Conservation (phyloP, 37 sponge, comb jelly and placozoan species). For the Mnemiopsis leidyi region DNA sequence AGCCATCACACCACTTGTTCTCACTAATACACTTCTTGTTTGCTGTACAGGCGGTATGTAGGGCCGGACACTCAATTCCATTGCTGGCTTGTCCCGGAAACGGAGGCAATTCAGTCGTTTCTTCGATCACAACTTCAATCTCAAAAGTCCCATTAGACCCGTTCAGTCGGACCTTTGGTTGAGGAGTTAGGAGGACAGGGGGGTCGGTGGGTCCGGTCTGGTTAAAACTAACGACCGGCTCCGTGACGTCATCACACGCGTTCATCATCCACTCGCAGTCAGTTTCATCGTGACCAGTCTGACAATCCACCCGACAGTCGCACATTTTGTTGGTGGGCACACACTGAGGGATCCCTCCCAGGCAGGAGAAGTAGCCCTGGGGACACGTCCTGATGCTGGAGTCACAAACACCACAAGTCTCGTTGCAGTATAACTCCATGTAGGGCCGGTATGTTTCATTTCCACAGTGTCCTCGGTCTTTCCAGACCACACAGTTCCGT, state of each 20-base stretch:
- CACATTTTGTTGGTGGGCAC: conserved; percentile 19
- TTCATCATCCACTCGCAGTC: neutral
- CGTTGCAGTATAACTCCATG: conserved; percentile 17
- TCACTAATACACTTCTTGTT: neutral
- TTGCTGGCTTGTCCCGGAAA: neutral
- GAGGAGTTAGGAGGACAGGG: neutral
- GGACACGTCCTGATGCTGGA: neutral
- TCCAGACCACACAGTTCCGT: neutral
- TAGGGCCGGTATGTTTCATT: neutral
- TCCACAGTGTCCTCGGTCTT: neutral
- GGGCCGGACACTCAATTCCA: neutral
- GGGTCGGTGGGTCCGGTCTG: neutral
- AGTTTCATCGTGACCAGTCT: neutral
- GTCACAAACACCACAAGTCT: conserved; percentile 30
- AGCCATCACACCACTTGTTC: conserved; percentile 39
- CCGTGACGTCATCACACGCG: neutral
- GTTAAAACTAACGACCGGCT: neutral
- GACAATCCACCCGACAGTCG: conserved; percentile 8
- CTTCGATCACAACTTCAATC: neutral
- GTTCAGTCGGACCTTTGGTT: too few relatives aligned
- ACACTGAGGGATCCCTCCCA: conserved; percentile 10
- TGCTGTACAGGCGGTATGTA: neutral
- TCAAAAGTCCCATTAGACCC: neutral
- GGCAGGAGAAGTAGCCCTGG: neutral
- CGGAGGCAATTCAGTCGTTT: neutral